Base-by-base conservation (phyloP, 2,888 invertebrate genomes). In the Troglohyphantes excavatus region DNA sequence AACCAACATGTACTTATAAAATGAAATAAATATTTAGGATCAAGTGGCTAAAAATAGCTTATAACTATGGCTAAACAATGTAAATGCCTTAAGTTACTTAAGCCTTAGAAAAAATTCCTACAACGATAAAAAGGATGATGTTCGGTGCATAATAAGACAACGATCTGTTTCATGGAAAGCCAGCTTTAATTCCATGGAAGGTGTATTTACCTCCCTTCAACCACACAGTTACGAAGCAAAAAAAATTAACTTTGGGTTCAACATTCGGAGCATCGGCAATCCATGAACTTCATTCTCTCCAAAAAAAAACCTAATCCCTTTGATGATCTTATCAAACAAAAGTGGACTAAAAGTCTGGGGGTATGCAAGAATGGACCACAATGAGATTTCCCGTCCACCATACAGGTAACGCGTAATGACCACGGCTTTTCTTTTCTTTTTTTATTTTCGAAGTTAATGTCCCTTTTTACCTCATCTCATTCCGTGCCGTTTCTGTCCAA, bases 251-350 rank as follows among this genome's bases (percentile, higher is more conserved):
- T 17, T 3, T 11, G 79, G 29, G 79, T 81, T 81, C 79, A 81
- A 67, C 67, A 53, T 17, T 33, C 79, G 46, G 67, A 75, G 61
- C 65, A 23, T 13, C 65, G 26, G 7, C 46, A 67, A n/a, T 29
- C 53, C 68, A 29, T 81, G 79, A 81, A 81, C 79, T 81, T 53
- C 21, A 68, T 53, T 13, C 17, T 19, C 17, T 19, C 9, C 26
- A 59, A n/a, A 65, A 67, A 67, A 67, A 46, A 68, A 29, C 29
- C 53, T 81, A 68, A 81, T 81, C 79, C 79, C 27, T 81, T 43
- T 65, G 29, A 46, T 53, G 79, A 81, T 81, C 68, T 68, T 81
- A 81, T 81, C 79, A 68, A 43, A 81, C 68, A 81, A 78, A 78
- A 78, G 65, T 78, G 65, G 78, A 78, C 78, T 78, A 65, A 72